Conservation (phyloP, 2,797 vertebrate species). For the Helarctos malayanus region DNA sequence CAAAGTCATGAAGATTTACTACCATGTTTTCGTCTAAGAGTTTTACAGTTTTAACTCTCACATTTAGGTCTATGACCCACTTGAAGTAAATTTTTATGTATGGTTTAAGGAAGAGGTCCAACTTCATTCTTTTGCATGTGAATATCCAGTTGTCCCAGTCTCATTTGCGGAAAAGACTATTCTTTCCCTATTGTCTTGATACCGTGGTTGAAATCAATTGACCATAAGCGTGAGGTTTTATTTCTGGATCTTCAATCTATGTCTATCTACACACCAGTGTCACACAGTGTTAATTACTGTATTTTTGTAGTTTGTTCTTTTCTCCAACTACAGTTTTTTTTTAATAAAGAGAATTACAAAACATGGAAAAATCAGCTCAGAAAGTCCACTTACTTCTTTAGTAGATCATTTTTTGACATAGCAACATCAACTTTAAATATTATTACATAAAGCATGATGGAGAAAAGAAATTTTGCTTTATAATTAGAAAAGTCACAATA, state of each 20-base stretch:
- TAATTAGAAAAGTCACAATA: slow-evolving; percentile 93
- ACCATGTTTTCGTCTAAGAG: not conserved
- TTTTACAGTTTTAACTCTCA: not conserved
- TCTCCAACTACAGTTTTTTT: slow-evolving; percentile 85
- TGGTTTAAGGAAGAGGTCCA: not conserved
- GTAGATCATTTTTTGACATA: slow-evolving; percentile 91
- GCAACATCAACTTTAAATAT: slow-evolving; percentile 93
- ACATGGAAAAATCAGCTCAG: slow-evolving; percentile 91
- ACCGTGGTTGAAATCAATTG: not conserved
- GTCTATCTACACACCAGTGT: not conserved
- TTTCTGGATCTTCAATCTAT: not conserved
- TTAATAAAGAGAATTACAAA: slow-evolving; percentile 93
- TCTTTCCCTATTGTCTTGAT: not conserved
- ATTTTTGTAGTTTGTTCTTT: not conserved
- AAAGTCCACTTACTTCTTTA: slow-evolving; percentile 92
- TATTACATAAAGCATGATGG: slow-evolving; percentile 92
- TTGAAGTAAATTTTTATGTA: not conserved
- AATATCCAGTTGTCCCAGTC: not conserved
- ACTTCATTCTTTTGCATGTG: not conserved
- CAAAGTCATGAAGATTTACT: not conserved
- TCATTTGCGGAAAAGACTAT: not conserved
- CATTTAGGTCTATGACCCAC: not conserved
- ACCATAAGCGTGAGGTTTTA: not conserved
- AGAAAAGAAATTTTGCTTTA: slow-evolving; percentile 91
- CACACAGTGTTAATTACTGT: not conserved